A percentile compares a stretch with the other conserved stretches of the same genome.
phyloP scores from a whole-genome alignment of 1,140 invertebrate species.

The Temnothorax curvispinosus region DNA sequence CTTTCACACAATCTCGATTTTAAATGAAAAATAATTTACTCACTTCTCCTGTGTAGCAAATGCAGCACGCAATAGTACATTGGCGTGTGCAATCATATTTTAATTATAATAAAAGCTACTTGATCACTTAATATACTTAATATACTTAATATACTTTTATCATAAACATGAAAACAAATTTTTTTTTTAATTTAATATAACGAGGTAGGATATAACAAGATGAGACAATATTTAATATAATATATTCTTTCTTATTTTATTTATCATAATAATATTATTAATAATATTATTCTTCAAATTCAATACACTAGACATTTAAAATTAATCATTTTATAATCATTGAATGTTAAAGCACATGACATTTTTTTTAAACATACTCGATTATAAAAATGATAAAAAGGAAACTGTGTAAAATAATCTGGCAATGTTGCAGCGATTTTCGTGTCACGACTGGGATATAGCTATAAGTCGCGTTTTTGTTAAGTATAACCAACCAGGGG shows the following conservation, averaged over 20 bases:
- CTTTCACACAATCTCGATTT: background rate
- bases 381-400: background rate
- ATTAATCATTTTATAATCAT: background rate
- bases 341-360: background rate
- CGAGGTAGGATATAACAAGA: background rate
- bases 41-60: constrained; percentile 58
- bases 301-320: background rate
- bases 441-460: background rate
- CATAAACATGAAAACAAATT: background rate
- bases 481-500: constrained; percentile 78
- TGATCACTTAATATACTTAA: background rate
- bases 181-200: background rate
- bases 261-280: background rate
- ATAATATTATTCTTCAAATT: background rate
- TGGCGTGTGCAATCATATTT: constrained; percentile 2
- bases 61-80: constrained; percentile 46
- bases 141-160: background rate
- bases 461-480: constrained; percentile 52
- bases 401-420: background rate
- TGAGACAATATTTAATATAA: background rate
- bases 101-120: background rate
- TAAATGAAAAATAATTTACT: constrained; percentile 40
- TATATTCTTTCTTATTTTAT: background rate
- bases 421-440: background rate
- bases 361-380: background rate